A percentile compares a stretch with the other conserved stretches of the same genome.
Evolutionary conservation across 2,888 invertebrate species (phyloP).

Genomic region (Epinotia bilunana): DNA sequence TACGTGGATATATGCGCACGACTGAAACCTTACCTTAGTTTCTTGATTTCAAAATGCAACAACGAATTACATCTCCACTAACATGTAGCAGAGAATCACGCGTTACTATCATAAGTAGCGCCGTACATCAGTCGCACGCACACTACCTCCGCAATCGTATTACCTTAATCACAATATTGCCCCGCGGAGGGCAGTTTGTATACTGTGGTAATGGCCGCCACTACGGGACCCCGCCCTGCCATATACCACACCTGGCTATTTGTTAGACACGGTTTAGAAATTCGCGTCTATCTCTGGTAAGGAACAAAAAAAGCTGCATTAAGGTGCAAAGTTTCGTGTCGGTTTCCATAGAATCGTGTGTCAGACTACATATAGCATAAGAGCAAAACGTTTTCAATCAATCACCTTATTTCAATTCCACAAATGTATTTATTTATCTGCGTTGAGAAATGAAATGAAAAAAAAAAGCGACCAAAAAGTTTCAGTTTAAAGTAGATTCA

Average conservation of each 20-base stretch:
- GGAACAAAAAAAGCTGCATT: neutral
- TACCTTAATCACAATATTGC: slow-evolving; percentile 74
- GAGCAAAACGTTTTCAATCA: no score
- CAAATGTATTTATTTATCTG: neutral
- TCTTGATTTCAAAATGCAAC: neutral
- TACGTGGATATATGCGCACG: no score
- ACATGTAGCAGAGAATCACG: slow-evolving; percentile 53
- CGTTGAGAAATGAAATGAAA: no score
- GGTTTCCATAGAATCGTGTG: no score
- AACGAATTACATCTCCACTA: neutral
- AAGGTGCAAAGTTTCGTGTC: neutral
- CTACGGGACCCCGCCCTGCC: slow-evolving; percentile 41
- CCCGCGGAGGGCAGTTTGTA: slow-evolving; percentile 66
- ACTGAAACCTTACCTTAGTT: no score
- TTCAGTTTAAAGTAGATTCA: neutral
- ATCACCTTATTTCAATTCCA: no score
- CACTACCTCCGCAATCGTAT: slow-evolving; percentile 61
- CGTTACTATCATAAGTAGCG: slow-evolving; percentile 40
- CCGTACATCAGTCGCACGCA: slow-evolving; percentile 31
- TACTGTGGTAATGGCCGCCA: slow-evolving; percentile 50
- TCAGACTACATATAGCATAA: no score
- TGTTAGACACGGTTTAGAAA: slow-evolving; percentile 33
- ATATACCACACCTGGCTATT: slow-evolving; percentile 43
- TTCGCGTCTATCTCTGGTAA: slow-evolving; percentile 9
- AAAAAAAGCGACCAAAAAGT: no score